Conservation (phyloP, 2,797 vertebrate genomes). For the Crocodylus rhombifer region DNA sequence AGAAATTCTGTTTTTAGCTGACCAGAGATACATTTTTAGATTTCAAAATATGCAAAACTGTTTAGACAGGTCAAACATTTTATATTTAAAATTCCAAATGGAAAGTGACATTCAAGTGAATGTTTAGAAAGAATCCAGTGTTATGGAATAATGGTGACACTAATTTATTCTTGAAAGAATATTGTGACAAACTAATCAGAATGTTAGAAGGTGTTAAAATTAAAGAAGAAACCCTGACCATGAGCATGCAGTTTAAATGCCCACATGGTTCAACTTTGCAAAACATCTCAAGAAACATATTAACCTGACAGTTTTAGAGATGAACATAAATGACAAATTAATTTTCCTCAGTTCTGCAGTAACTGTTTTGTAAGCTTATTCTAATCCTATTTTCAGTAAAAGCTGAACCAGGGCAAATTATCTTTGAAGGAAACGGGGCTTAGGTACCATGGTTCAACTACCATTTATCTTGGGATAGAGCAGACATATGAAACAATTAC, state of each 20-base stretch:
- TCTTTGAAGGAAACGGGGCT: no score
- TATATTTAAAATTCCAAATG: not conserved
- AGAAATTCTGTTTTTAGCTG: not conserved
- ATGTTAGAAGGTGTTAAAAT: not conserved
- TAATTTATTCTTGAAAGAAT: not conserved
- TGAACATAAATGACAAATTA: not conserved
- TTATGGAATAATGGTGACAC: not conserved
- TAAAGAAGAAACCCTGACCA: rapidly evolving
- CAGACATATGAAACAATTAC: no score
- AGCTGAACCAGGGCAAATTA: no score
- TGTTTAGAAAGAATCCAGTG: not conserved
- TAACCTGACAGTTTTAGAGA: not conserved
- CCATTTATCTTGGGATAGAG: no score
- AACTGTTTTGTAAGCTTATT: not conserved
- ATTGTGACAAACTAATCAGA: not conserved
- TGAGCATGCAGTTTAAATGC: not conserved
- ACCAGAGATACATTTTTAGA: not conserved
- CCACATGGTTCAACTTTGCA: not conserved
- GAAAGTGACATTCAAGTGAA: not conserved
- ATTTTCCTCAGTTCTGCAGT: not conserved
- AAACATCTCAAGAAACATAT: not conserved
- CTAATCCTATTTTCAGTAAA: not conserved
- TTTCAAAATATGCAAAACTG: not conserved
- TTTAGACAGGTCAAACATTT: not conserved
- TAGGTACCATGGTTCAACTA: no score